phyloP scores from a whole-genome alignment of 2,113 vertebrate genomes.

The Megaceryle torquata region DNA sequence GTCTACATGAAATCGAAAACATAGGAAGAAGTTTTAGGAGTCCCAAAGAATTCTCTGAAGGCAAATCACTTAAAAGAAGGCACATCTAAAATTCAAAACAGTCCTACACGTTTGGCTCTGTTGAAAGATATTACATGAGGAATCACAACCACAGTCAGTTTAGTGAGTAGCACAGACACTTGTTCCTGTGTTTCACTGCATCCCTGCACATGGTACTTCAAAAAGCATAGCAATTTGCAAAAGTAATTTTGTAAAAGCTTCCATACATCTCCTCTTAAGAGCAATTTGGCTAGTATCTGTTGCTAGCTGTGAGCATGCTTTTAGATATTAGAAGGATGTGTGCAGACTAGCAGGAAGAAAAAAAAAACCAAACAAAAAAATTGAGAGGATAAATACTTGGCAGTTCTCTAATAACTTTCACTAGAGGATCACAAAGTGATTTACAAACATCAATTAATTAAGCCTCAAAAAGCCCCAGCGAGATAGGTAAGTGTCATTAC shows the following conservation, averaged over 20 bases:
- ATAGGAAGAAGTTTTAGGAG: not conserved
- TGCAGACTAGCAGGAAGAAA: not conserved
- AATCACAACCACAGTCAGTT: not conserved
- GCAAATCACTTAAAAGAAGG: conserved; percentile 31
- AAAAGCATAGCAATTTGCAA: conserved; percentile 9
- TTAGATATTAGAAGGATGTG: conserved; percentile 58
- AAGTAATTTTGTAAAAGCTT: conserved; percentile 47
- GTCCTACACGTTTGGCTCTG: not conserved
- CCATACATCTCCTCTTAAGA: conserved; percentile 26
- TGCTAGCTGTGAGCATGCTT: conserved; percentile 34
- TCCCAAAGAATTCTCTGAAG: not conserved
- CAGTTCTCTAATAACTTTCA: conserved; percentile 50
- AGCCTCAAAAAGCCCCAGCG: conserved; percentile 26
- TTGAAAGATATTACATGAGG: not conserved
- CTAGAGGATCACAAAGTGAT: conserved; percentile 43
- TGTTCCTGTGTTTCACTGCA: not conserved
- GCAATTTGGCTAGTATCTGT: conserved; percentile 52
- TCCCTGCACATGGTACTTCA: conserved; percentile 3
- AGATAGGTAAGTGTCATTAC: conserved; percentile 60
- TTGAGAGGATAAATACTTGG: conserved; percentile 36
- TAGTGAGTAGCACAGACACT: not conserved
- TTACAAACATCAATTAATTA: conserved; percentile 67
- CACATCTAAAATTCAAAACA: conserved; percentile 25
- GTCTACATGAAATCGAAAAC: not conserved
- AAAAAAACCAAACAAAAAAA: not conserved